Base-by-base conservation (phyloP, 2,888 invertebrate species). In the Epinotia bilunana region DNA sequence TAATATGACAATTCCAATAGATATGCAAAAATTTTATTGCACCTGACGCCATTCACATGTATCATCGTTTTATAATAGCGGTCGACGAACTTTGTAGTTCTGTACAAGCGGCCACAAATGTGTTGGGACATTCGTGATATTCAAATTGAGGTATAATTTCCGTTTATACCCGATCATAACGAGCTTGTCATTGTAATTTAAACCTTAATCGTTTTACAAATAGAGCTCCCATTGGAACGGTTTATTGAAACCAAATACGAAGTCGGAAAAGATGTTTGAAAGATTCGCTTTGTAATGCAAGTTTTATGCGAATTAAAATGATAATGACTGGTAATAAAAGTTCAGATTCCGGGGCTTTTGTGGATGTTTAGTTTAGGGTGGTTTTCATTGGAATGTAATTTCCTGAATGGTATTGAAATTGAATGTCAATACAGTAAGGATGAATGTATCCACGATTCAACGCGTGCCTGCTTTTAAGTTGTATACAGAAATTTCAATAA, bases 21-120 rank as follows among this genome's bases (percentile, higher is more conserved):
- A 90, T 89, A 93, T 93, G 92, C 92, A 90, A 93, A 92, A 90
- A 3, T 84, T 85, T 81, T 85, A 86, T 88, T 87, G 81, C 85
- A 88, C 85, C 83, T 88, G 87, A 88, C 83, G 79, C 83, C 86
- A 87, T 86, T 87, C 83, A 87, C 83, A 86, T 83, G 83, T 86
- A 87, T 89, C 86, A 88, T 87, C 84, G 80, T 83, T 86, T 85
- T 85, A 86, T 88, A 86, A 87, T 80, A 78, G 83, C 83, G 91
- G 88, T 87, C 89, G 83, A 80, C 86, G 91, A 91, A 89, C 91
- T 87, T 82, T 79, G 77, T 79, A 77, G 76, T 79, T 84, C 80
- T 80, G 87, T 89, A 89, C 85, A 84, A 81, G 86, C 86, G 78
- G 58, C 77, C 74, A 85, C 86, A 89, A 86, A 87, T 82, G 84